Conservation (phyloP, 2,888 invertebrate species). For the Oasisia sp. region DNA sequence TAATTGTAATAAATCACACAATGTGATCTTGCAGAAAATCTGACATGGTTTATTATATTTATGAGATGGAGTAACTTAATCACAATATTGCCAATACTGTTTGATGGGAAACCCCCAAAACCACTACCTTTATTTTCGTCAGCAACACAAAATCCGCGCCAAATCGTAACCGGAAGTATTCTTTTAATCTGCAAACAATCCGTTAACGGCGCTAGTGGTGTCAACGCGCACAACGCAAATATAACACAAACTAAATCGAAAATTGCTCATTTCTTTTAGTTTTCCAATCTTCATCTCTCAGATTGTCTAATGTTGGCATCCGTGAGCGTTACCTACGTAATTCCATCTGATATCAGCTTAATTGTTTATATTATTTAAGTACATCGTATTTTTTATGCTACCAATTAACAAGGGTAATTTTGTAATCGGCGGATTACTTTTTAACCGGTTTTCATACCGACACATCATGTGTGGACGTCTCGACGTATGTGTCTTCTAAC, state of each 20-base stretch:
- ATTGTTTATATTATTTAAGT: too few species aligned
- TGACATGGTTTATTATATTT: neutral
- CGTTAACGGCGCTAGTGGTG: neutral
- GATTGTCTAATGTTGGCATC: neutral
- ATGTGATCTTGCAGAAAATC: neutral
- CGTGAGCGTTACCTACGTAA: too few species aligned
- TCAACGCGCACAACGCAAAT: neutral
- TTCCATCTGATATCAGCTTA: too few species aligned
- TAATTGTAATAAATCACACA: neutral
- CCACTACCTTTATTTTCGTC: conserved; percentile 3
- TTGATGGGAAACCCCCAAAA: neutral
- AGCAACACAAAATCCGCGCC: conserved; percentile 11
- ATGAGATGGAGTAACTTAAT: neutral
- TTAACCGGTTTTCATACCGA: too few species aligned
- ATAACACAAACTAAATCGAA: neutral
- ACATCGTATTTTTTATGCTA: too few species aligned
- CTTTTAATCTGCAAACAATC: neutral
- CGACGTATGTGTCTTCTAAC: too few species aligned
- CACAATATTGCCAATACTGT: neutral
- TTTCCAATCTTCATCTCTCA: neutral
- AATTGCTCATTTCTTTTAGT: neutral
- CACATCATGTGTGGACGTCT: too few species aligned
- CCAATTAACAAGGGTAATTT: too few species aligned
- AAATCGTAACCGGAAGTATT: neutral
- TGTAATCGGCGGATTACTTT: too few species aligned